Evolutionary conservation across 2,888 invertebrate genomes (phyloP).

Genomic region (Diaprepes abbreviatus): DNA sequence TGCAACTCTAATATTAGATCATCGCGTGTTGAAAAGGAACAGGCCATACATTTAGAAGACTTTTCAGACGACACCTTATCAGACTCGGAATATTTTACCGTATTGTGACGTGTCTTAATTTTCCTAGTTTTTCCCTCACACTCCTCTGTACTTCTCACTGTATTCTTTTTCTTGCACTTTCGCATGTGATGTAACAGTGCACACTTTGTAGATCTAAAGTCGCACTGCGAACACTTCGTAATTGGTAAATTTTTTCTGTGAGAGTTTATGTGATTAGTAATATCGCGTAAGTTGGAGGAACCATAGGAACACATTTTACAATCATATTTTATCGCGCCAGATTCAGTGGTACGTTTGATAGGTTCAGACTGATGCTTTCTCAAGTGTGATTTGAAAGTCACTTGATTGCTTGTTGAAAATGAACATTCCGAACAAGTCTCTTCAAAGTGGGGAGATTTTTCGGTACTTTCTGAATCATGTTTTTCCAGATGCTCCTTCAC

Average conservation of each 20-base stretch:
- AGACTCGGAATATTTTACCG: too few relatives aligned
- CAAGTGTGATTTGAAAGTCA: too few relatives aligned
- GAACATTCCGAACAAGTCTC: neutral
- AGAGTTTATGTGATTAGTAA: neutral
- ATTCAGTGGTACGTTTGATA: neutral
- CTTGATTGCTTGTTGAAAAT: neutral
- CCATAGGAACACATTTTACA: neutral
- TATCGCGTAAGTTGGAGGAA: too few relatives aligned
- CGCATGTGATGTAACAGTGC: neutral
- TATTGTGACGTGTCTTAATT: too few relatives aligned
- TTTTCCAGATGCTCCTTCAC: neutral
- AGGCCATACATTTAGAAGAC: too few relatives aligned
- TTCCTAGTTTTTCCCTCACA: too few relatives aligned
- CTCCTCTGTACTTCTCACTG: too few relatives aligned
- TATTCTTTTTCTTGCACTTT: neutral
- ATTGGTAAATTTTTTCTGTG: neutral
- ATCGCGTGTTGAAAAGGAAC: neutral
- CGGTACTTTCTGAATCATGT: neutral
- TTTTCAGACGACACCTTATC: too few relatives aligned
- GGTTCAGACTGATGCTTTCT: too few relatives aligned
- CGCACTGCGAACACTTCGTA: neutral
- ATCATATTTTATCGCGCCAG: neutral
- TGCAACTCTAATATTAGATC: neutral
- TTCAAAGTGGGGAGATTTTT: neutral
- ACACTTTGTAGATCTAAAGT: neutral